Evolutionary conservation across 2,888 invertebrate genomes (phyloP).

Genomic region (Microplitis deprimator): DNA sequence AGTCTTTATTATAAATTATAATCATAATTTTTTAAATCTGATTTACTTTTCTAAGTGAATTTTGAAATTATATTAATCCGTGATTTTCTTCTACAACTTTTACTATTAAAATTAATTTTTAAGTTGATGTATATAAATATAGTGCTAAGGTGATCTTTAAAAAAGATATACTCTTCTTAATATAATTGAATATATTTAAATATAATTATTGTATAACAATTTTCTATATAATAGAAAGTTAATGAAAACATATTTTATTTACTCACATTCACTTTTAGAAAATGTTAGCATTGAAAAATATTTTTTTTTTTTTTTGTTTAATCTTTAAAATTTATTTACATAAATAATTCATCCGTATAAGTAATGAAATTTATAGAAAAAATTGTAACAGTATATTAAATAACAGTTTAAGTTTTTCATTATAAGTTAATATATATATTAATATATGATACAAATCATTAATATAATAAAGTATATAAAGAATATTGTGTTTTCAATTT

Average conservation of each 20-base stretch:
- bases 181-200: background rate
- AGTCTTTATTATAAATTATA: no score
- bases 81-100: no score
- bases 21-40: no score
- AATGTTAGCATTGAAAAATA: background rate
- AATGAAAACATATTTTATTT: background rate
- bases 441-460: background rate
- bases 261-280: background rate
- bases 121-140: background rate
- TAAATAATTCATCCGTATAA: no score
- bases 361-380: background rate
- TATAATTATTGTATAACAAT: background rate
- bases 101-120: no score
- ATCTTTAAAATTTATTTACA: background rate
- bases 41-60: no score
- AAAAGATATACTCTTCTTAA: background rate
- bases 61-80: no score
- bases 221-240: background rate
- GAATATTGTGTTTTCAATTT: no score
- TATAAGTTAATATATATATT: background rate
- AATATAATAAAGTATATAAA: no score
- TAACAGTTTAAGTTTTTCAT: background rate
- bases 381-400: background rate
- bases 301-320: background rate
- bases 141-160: background rate